Conservation (phyloP, 2,888 invertebrate genomes). For the Drosophila mimica region DNA sequence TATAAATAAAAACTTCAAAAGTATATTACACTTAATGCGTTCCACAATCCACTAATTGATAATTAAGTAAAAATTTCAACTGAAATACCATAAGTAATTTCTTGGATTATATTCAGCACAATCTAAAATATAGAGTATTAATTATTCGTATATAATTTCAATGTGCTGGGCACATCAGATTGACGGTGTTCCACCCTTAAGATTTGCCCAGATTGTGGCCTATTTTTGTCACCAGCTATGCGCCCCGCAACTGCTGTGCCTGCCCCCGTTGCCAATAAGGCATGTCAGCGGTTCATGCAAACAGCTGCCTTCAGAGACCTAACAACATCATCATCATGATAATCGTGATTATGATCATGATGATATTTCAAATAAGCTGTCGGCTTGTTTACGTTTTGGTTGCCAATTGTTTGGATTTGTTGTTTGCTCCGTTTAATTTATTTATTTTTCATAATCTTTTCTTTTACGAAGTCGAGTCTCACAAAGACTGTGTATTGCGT, state of each 20-base stretch:
- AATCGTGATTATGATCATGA: conserved; percentile 9
- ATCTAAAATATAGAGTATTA: background rate
- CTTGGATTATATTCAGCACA: background rate
- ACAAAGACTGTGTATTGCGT: conserved; percentile 22
- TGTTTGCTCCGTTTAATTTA: conserved; percentile 31
- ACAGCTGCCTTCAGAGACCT: conserved; percentile 12
- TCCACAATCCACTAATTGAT: background rate
- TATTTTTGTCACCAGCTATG: conserved; percentile 43
- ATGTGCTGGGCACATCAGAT: background rate
- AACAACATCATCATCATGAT: background rate
- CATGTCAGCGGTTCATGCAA: conserved; percentile 1
- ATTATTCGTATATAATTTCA: background rate
- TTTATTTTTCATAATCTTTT: conserved; percentile 43
- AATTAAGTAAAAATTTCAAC: background rate
- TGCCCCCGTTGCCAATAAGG: background rate
- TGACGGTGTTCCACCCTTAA: background rate
- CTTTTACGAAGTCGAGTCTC: conserved; percentile 6
- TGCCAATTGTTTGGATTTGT: conserved; percentile 43
- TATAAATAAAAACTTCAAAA: background rate
- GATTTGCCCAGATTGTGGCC: conserved; percentile 25
- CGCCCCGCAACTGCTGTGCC: conserved; percentile 1
- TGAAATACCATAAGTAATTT: background rate
- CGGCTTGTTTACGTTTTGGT: conserved; percentile 44
- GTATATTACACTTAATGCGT: background rate
- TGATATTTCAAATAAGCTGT: conserved; percentile 25